A percentile compares a stretch with the other conserved stretches of the same genome.
Conservation (phyloP, 2,113 vertebrate genomes). For the Gopherus evgoodei region DNA sequence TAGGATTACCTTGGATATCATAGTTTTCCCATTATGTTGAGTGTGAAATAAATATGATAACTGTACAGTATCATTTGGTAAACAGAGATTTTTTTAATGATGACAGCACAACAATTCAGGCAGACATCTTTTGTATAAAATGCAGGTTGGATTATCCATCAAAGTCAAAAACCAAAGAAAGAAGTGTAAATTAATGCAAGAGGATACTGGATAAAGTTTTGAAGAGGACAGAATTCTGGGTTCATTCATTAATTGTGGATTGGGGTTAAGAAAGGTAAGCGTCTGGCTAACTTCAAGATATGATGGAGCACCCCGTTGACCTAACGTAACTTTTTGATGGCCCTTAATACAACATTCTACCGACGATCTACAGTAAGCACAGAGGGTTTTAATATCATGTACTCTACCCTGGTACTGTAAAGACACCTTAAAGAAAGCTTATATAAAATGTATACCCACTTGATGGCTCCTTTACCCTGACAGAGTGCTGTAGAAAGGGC, state of each 20-base stretch:
- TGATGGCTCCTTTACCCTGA: not conserved
- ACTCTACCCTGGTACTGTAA: not conserved
- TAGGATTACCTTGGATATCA: not conserved
- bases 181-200: constrained; percentile 21
- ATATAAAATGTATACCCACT: constrained; percentile 7
- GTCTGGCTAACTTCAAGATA: not conserved
- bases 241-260: constrained; percentile 44
- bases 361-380: not conserved
- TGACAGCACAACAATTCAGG: not conserved
- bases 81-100: not conserved
- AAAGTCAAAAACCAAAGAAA: constrained; percentile 37
- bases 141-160: constrained; percentile 42
- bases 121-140: constrained; percentile 32
- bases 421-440: not conserved
- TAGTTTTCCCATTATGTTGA: not conserved
- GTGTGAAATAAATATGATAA: not conserved
- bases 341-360: not conserved
- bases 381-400: not conserved
- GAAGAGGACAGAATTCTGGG: constrained; percentile 32
- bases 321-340: not conserved
- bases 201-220: constrained; percentile 15
- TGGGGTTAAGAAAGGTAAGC: not conserved
- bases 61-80: not conserved
- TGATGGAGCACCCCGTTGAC: fast-evolving
- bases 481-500: not conserved